Conservation (phyloP, 2,888 invertebrate species). For the Theodoxus fluviatilis region DNA sequence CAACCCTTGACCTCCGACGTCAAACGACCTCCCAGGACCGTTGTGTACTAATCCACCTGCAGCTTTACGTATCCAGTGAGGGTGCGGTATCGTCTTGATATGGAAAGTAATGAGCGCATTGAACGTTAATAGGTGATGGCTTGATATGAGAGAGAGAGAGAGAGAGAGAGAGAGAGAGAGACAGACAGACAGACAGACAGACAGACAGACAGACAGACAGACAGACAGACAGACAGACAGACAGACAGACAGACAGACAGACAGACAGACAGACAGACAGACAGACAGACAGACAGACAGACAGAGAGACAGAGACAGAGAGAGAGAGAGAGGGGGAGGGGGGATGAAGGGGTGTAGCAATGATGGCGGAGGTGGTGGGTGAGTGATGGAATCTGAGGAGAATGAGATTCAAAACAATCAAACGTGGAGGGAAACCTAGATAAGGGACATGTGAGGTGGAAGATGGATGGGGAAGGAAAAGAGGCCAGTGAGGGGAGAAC, state of each 20-base stretch:
- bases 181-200: not conserved
- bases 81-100: no score
- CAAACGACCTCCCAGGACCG: no score
- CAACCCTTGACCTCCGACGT: no score
- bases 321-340: not conserved
- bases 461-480: not conserved
- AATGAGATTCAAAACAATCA: not conserved
- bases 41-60: no score
- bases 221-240: not conserved
- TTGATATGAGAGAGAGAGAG: slow-evolving; percentile 13
- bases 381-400: not conserved
- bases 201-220: not conserved
- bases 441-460: not conserved
- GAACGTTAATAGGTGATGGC: no score
- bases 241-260: not conserved
- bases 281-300: not conserved
- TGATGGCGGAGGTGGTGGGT: not conserved
- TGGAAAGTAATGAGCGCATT: no score
- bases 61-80: no score
- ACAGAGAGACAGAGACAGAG: not conserved
- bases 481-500: not conserved
- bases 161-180: slow-evolving; percentile 3
- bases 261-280: not conserved
- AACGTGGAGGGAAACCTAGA: not conserved
- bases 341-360: no score